These are phyloP conservation scores for Mantis religiosa DNA, from an alignment of 2,888 invertebrate genomes.

Conservation along the genomic window DNA sequence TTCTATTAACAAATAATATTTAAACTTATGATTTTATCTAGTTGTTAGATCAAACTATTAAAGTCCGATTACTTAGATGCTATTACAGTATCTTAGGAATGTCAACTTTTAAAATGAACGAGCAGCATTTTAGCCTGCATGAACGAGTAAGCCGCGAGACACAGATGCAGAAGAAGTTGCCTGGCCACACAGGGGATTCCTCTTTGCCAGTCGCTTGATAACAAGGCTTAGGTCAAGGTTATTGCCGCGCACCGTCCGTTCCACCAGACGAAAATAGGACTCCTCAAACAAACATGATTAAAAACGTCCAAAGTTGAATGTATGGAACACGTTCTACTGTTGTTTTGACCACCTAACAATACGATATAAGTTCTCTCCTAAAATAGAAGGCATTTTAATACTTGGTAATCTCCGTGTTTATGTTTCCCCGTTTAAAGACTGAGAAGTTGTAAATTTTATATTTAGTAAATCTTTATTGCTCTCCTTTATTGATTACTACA, in stretches of 20 bases:
- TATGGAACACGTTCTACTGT: neutral
- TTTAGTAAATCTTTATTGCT: neutral
- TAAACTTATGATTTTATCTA: no score
- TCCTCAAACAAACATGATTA: neutral
- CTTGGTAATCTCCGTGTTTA: neutral
- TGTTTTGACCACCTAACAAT: neutral
- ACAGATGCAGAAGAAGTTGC: neutral
- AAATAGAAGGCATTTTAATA: neutral
- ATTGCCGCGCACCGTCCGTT: neutral
- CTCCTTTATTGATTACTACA: no score
- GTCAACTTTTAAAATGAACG: no score
- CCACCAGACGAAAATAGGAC: neutral
- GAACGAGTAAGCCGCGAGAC: neutral
- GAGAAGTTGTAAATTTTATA: neutral
- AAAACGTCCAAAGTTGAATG: neutral
- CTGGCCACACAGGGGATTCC: neutral
- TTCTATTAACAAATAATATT: no score
- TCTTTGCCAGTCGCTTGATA: neutral
- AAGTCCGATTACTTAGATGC: no score
- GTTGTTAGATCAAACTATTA: no score
- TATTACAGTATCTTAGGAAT: no score
- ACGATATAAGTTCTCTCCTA: neutral
- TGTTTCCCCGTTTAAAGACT: neutral
- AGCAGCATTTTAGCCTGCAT: neutral
- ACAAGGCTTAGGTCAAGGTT: neutral